A percentile compares a stretch with the other conserved stretches of the same genome.
These are phyloP conservation scores for Coturnix japonica DNA, from an alignment of 2,113 vertebrate species.

Conservation along the genomic window DNA sequence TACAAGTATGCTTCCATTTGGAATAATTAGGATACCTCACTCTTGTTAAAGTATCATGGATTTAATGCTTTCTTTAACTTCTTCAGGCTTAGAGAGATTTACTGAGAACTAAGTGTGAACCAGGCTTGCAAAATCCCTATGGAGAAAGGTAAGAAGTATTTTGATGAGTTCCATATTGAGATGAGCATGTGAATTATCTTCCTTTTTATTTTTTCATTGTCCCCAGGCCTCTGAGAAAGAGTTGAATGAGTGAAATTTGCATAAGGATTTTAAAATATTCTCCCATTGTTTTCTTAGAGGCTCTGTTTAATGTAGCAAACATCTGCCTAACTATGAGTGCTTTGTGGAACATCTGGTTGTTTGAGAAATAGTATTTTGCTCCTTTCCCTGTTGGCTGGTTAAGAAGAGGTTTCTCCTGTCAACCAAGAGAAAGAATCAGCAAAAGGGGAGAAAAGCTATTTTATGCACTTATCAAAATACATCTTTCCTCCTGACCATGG, in stretches of 20 bases:
- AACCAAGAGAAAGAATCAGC: not conserved
- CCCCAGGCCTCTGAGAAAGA: not conserved
- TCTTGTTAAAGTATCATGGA: not conserved
- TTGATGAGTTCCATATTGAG: not conserved
- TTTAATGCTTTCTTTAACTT: not conserved
- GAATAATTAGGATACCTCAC: not conserved
- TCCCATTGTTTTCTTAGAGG: constrained; percentile 47
- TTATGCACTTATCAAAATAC: not conserved
- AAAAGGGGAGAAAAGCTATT: accelerated
- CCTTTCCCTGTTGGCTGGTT: not conserved
- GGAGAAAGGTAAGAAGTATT: not conserved
- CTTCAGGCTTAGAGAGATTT: not conserved
- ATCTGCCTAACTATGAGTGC: constrained; percentile 28
- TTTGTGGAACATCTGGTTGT: constrained; percentile 15
- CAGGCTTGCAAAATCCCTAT: not conserved
- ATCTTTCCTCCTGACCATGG: not conserved
- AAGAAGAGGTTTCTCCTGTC: not conserved
- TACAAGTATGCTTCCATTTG: not conserved
- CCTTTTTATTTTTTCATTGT: not conserved
- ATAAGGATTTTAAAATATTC: constrained; percentile 36
- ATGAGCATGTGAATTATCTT: constrained; percentile 15
- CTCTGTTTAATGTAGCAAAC: constrained; percentile 35
- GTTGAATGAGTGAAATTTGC: constrained; percentile 38
- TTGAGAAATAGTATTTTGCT: constrained; percentile 37
- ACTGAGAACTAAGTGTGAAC: not conserved